Evolutionary conservation across 23 tunicate genomes (phyloP), one percentile per base, ranked within the genome.

Genomic region (Halocynthia roretzi): DNA sequence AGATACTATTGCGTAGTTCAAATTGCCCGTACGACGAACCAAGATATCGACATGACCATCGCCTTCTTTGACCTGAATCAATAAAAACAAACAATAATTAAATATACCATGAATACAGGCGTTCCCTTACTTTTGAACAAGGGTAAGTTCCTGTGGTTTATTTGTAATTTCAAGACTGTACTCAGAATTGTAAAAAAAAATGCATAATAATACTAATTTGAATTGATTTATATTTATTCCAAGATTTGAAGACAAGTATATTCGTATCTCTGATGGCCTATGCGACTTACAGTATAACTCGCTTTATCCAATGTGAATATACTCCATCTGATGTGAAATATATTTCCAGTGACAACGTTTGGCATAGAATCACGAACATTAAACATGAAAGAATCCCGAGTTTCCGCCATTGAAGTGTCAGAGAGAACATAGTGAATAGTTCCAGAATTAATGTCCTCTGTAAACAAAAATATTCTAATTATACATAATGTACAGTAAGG

Each of bases 1-100:
- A 7, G 86, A 81, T 5, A 95, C 99, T 40, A 96, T 85, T 17
- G 99, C 99, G 84, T 96, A 96, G 82, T 96, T 96, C 67, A 96
- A 75, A 71, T 96, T 90, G 52, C 99, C 99, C 18, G 68, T 56
- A 11, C 99, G 85, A 8, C 61, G 22, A 21, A 96, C 91, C 22
- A 77, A 48, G 18, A 96, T 76, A 50, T 96, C 91, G 15, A 96
- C 61, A 9, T 61, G 69, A 8, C 84, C 88, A 6, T 74, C 77
- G 21, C 89, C 91, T 61, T 96, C 99, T 54, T 86, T 82, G 7
- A 92, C 92, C 93, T 92, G 61, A 50, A 61, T 7, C 1, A 19
- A 53, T 70, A 7, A 10, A 69, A 19, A 53, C 53, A 7, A 10
- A 69, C 8, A 69, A 60, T n/a, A 60, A 60, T 15, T 15, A 60